Conservation (phyloP, 1,140 invertebrate genomes). For the Microplitis demolitor region DNA sequence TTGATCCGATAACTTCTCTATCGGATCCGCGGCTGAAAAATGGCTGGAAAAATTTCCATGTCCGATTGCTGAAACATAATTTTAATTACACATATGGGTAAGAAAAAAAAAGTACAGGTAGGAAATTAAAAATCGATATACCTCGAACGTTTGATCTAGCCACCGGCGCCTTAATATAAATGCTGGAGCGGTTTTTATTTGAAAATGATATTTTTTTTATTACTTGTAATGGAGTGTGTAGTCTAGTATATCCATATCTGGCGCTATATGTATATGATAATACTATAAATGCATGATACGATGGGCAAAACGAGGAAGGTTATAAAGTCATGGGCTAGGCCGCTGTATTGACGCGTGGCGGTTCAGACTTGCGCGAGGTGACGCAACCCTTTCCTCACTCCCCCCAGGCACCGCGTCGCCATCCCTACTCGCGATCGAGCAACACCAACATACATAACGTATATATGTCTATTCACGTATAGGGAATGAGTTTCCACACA, state of each 20-base stretch:
- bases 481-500: not conserved
- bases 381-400: constrained; percentile 45
- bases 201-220: too few species aligned
- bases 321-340: constrained; percentile 40
- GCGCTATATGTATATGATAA: not conserved
- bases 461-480: not conserved
- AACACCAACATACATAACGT: constrained; percentile 13
- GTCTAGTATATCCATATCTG: not conserved
- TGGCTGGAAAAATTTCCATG: too few species aligned
- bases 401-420: not conserved
- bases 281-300: not conserved
- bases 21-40: too few species aligned
- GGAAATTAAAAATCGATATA: too few species aligned
- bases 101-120: too few species aligned
- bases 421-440: constrained; percentile 3
- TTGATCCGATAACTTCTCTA: too few species aligned
- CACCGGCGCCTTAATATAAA: too few species aligned
- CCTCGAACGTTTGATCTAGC: too few species aligned
- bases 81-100: too few species aligned
- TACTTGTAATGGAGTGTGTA: too few species aligned
- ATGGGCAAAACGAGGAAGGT: constrained; percentile 31
- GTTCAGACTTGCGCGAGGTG: constrained; percentile 54
- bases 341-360: constrained; percentile 52
- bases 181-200: too few species aligned
- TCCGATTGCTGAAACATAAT: too few species aligned